Percentiles rank a stretch among this genome's conserved stretches.
phyloP scores from a whole-genome alignment of 2,113 vertebrate genomes.

The Deroptyus accipitrinus region DNA sequence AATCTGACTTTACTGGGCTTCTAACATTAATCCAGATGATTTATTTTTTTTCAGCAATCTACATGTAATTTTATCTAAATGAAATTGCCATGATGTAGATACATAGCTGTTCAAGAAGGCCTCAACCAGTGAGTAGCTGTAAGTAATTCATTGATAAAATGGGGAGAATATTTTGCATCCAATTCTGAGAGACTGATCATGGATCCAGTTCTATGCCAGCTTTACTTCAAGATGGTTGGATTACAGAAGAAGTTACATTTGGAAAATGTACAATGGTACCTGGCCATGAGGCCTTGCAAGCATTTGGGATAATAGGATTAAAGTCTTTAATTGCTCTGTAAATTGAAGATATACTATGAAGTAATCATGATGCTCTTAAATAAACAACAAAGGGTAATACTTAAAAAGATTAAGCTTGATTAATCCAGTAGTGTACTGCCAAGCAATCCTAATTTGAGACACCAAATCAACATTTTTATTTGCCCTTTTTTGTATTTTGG shows the following conservation, averaged over 20 bases:
- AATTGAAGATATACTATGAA: not conserved
- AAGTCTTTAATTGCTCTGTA: not conserved
- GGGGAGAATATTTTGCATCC: not conserved
- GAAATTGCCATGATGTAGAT: not conserved
- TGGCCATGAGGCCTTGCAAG: not conserved
- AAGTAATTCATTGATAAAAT: not conserved
- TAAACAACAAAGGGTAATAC: not conserved
- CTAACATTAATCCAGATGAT: not conserved
- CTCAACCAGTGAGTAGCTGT: not conserved
- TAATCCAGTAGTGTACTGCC: not conserved
- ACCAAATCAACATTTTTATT: not conserved
- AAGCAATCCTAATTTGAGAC: not conserved
- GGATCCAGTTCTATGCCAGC: not conserved
- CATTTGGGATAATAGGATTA: constrained; percentile 20
- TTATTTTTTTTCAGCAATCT: not conserved
- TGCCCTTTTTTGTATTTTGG: not conserved
- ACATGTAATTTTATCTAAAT: not conserved
- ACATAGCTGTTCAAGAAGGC: not conserved
- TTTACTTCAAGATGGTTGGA: not conserved
- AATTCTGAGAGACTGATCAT: not conserved
- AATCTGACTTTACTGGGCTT: not conserved
- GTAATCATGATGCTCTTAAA: not conserved
- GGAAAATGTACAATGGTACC: constrained; percentile 1
- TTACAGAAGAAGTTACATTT: not conserved
- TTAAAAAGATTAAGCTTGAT: not conserved